Conservation (phyloP, 2,797 vertebrate species). For the Peromyscus eremicus region DNA sequence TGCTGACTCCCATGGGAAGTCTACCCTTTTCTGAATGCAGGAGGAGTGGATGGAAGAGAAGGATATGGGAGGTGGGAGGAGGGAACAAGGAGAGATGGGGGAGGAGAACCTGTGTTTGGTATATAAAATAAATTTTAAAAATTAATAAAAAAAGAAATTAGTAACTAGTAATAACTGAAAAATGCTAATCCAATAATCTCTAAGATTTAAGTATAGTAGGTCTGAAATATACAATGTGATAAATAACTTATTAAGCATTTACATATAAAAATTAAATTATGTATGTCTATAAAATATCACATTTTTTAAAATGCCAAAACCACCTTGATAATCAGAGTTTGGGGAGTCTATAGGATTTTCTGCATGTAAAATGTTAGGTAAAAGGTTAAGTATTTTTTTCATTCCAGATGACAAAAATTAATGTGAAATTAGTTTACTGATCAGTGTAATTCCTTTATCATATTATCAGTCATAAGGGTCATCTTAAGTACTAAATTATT, state of each 20-base stretch:
- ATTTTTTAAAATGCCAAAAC: neutral
- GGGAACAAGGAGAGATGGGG: too few relatives aligned
- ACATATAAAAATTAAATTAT: neutral
- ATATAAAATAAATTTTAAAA: too few relatives aligned
- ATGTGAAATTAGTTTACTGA: neutral
- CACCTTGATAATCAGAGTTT: neutral
- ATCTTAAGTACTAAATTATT: constrained; percentile 23
- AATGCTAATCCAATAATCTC: neutral
- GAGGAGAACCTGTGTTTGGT: too few relatives aligned
- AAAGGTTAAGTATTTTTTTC: constrained; percentile 1
- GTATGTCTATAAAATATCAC: neutral
- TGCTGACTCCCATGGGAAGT: too few relatives aligned
- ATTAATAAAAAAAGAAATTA: too few relatives aligned
- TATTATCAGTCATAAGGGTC: neutral
- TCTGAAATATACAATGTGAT: neutral
- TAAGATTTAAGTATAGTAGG: neutral
- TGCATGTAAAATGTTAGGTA: neutral
- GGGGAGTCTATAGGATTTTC: neutral
- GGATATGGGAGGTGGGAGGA: too few relatives aligned
- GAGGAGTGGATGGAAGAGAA: too few relatives aligned
- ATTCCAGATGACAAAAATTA: neutral
- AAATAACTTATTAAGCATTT: neutral
- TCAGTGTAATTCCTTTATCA: neutral
- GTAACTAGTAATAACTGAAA: too few relatives aligned
- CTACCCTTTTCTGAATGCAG: too few relatives aligned